Evolutionary conservation across 2,113 vertebrate species (phyloP).

Genomic region (Dicerorhinus sumatrensis): DNA sequence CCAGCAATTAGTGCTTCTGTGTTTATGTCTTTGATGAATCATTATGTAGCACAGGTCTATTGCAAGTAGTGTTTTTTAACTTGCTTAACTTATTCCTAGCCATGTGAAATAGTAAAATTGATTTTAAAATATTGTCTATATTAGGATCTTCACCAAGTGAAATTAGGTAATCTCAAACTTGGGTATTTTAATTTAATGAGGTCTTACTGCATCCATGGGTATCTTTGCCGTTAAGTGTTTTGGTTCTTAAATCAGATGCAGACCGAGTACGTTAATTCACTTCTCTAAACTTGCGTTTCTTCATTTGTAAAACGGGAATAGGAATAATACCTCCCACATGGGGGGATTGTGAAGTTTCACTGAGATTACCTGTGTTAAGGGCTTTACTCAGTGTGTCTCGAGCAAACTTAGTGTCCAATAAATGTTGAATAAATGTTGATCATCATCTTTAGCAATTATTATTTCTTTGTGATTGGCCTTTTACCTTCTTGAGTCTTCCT

Average conservation of each 20-base stretch:
- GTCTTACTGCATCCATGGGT: not conserved
- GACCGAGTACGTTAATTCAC: not conserved
- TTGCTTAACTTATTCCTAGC: constrained; percentile 2
- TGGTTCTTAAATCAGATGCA: not conserved
- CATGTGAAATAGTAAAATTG: not conserved
- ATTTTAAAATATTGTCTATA: constrained; percentile 27
- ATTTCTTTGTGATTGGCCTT: not conserved
- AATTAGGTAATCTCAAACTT: not conserved
- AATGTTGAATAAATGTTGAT: not conserved
- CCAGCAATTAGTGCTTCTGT: not conserved
- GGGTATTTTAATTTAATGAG: not conserved
- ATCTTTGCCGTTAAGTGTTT: not conserved
- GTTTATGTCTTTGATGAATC: constrained; percentile 6
- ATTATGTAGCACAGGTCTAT: not conserved
- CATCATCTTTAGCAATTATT: not conserved
- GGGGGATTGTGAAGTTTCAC: not conserved
- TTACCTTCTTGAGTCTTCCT: not conserved
- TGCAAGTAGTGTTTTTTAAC: constrained; percentile 33
- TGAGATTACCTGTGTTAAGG: not conserved
- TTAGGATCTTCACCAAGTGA: constrained; percentile 6
- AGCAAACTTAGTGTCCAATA: not conserved
- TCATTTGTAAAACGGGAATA: not conserved
- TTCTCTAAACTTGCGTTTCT: not conserved
- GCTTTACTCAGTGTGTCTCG: not conserved
- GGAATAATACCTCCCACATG: not conserved